phyloP scores from a whole-genome alignment of 2,113 vertebrate species.

The Sciurus niger region DNA sequence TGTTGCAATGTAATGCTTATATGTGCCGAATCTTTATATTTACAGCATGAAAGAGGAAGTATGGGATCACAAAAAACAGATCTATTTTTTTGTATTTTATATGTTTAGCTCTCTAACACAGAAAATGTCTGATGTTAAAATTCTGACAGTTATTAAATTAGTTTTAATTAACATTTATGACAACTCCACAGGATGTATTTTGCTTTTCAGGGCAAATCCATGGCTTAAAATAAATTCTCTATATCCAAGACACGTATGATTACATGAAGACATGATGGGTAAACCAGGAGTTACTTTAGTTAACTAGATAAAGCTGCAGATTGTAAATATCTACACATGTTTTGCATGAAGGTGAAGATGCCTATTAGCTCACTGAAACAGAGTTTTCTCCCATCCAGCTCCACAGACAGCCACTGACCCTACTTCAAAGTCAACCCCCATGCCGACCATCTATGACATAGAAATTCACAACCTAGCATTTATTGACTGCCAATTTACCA shows the following conservation, averaged over 20 bases:
- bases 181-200: conserved; percentile 19
- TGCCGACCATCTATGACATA: rapidly evolving
- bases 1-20: not conserved
- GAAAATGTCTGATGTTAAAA: conserved; percentile 61
- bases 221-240: conserved; percentile 14
- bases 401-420: not conserved
- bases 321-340: not conserved
- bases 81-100: conserved; percentile 14
- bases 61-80: not conserved
- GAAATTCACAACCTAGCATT: not conserved
- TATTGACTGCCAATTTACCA: not conserved
- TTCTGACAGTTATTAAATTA: conserved; percentile 70
- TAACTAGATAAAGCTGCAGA: not conserved
- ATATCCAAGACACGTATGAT: not conserved
- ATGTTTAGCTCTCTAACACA: conserved; percentile 42
- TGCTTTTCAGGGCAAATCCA: not conserved
- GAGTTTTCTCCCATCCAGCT: not conserved
- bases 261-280: not conserved
- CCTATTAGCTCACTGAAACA: not conserved
- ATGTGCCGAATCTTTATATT: conserved; percentile 51
- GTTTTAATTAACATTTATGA: conserved; percentile 65
- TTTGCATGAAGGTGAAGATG: not conserved
- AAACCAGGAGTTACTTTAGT: not conserved
- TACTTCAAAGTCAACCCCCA: not conserved
- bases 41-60: conserved; percentile 24